phyloP scores from a whole-genome alignment of 2,797 vertebrate species.

The Spondyliosoma cantharus region DNA sequence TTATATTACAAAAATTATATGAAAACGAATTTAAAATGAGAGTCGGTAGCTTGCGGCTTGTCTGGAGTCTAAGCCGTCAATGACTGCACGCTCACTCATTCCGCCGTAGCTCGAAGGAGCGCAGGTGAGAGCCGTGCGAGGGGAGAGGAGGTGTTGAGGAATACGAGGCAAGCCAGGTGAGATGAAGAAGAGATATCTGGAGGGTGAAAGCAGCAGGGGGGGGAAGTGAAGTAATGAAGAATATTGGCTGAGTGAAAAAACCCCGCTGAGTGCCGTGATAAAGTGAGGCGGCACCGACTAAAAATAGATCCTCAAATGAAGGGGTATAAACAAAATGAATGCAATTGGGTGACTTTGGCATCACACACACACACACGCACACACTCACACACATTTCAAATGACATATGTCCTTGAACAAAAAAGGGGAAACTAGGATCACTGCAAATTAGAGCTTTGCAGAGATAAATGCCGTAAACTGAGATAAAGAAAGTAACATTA shows the following conservation, averaged over 20 bases:
- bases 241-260: constrained; percentile 51
- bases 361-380: background rate
- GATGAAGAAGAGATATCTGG: constrained; percentile 51
- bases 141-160: constrained; percentile 19
- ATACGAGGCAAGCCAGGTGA: constrained; percentile 25
- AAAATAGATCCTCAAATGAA: constrained; percentile 63
- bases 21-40: background rate
- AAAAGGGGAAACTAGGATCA: constrained; percentile 2
- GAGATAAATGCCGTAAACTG: constrained; percentile 31
- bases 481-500: constrained; percentile 14
- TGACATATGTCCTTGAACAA: constrained; percentile 48
- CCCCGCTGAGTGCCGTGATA: constrained; percentile 68
- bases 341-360: constrained; percentile 42
- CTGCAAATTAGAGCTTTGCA: constrained; percentile 35
- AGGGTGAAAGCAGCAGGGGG: constrained; percentile 61
- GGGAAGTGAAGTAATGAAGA: constrained; percentile 56
- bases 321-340: constrained; percentile 56
- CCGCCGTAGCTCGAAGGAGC: background rate
- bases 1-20: background rate
- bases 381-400: constrained; percentile 9
- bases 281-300: constrained; percentile 54
- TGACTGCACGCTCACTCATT: background rate
- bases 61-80: background rate
- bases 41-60: background rate
- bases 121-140: constrained; percentile 30